Conservation (phyloP, 2,888 invertebrate genomes). For the Hofmannophila pseudospretella region DNA sequence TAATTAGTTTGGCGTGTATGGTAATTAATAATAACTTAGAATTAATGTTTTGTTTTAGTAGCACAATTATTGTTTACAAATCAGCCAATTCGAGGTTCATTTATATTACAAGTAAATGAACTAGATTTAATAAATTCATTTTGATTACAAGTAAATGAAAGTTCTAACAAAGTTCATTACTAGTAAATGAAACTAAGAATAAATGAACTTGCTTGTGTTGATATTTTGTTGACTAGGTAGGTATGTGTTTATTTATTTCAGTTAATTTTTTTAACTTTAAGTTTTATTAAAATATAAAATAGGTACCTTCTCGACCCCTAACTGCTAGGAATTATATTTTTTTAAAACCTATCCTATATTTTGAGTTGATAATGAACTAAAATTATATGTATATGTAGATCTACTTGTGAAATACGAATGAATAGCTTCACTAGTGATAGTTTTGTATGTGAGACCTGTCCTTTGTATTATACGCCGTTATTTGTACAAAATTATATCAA, state of each 20-base stretch:
- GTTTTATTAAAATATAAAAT: too few species aligned
- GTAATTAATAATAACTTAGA: neutral
- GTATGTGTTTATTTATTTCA: neutral
- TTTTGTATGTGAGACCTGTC: conserved; percentile 79
- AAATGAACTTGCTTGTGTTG: too few species aligned
- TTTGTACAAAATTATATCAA: conserved; percentile 79
- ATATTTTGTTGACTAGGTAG: too few species aligned
- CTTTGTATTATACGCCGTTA: conserved; percentile 78
- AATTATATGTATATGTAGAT: conserved; percentile 36
- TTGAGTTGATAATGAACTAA: conserved; percentile 4
- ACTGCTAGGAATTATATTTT: neutral
- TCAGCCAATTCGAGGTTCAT: too few species aligned
- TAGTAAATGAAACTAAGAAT: too few species aligned
- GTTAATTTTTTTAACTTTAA: too few species aligned
- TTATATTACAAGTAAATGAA: too few species aligned
- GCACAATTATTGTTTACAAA: conserved; percentile 5
- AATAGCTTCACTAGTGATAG: conserved; percentile 74
- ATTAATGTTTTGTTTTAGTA: neutral
- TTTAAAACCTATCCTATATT: neutral
- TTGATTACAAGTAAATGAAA: too few species aligned
- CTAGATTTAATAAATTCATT: too few species aligned
- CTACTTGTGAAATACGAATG: conserved; percentile 58
- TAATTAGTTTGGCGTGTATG: neutral
- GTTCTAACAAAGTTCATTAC: too few species aligned
- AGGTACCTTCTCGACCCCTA: too few species aligned